Conservation (phyloP, 35 echinoderm and acorn worm genomes). For the Heliocidaris erythrogramma region DNA sequence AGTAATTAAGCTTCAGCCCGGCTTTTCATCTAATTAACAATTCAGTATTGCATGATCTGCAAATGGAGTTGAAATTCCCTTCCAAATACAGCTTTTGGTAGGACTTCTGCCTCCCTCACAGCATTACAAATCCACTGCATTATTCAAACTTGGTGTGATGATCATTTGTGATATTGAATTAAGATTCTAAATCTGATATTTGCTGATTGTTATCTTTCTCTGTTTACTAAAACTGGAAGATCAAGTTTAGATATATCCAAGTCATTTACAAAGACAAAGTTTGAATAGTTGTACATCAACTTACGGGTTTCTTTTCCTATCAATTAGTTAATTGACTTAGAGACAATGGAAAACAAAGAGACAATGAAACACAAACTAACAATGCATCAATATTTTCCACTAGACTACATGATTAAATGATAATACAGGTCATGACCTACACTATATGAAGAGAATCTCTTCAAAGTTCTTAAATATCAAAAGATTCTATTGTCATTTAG, state of each 20-base stretch:
- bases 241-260: not conserved
- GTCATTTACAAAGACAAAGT: too few relatives aligned
- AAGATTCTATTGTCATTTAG: not conserved
- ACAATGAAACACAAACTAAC: too few relatives aligned
- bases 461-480: not conserved
- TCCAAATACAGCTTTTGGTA: not conserved
- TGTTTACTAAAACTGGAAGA: not conserved
- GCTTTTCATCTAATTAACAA: not conserved
- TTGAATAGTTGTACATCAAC: too few relatives aligned
- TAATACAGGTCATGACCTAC: not conserved
- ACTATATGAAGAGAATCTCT: not conserved
- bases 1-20: slow-evolving; percentile 16
- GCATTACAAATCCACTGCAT: not conserved
- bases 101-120: not conserved
- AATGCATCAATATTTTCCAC: too few relatives aligned
- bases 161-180: not conserved
- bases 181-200: not conserved
- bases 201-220: not conserved
- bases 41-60: not conserved
- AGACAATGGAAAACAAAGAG: too few relatives aligned
- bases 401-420: not conserved
- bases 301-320: too few relatives aligned
- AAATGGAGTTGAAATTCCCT: not conserved
- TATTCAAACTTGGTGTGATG: not conserved
- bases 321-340: too few relatives aligned